phyloP scores from a whole-genome alignment of 92 coral and sea anemone species.

The Isaurus tuberculatus region DNA sequence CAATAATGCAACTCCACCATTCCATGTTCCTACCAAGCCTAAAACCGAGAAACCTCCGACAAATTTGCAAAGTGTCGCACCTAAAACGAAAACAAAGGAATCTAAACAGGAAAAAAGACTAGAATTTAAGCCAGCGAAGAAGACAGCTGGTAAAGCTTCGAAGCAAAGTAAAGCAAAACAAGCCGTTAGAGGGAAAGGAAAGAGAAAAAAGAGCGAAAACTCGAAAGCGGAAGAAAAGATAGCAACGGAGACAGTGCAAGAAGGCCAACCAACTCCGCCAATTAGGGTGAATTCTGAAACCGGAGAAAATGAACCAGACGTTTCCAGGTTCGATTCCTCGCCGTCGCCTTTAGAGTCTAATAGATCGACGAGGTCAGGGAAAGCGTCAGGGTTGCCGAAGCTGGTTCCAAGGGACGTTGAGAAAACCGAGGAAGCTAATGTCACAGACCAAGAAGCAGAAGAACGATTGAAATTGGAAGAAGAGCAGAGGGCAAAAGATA shows the following conservation, averaged over 20 bases:
- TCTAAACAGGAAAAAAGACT: conserved; percentile 34
- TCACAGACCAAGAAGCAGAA: conserved; percentile 16
- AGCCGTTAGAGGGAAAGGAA: conserved; percentile 53
- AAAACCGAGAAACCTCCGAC: conserved; percentile 76
- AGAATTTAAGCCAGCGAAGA: conserved; percentile 18
- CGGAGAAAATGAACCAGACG: conserved; percentile 75
- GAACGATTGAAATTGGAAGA: conserved; percentile 52
- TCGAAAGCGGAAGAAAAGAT: background rate
- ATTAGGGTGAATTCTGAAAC: conserved; percentile 91
- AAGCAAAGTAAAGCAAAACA: conserved; percentile 45
- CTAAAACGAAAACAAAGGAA: conserved; percentile 44
- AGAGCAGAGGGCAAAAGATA: conserved; percentile 73
- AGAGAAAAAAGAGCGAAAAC: conserved; percentile 52
- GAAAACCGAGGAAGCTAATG: conserved; percentile 53
- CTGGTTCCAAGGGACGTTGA: conserved; percentile 73
- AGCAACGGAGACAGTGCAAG: conserved; percentile 38
- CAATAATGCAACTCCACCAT: conserved; percentile 69
- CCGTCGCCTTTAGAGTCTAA: conserved; percentile 54
- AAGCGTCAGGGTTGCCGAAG: conserved; percentile 64
- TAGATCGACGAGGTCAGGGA: conserved; percentile 51
- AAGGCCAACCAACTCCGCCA: conserved; percentile 52
- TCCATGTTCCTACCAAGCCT: conserved; percentile 77
- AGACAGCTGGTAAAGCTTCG: conserved; percentile 27
- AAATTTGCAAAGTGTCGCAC: conserved; percentile 58
- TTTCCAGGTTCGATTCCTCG: conserved; percentile 50